These are phyloP conservation scores for Caenorhabditis tropicalis DNA, from an alignment of 1,140 invertebrate species.

Conservation along the genomic window DNA sequence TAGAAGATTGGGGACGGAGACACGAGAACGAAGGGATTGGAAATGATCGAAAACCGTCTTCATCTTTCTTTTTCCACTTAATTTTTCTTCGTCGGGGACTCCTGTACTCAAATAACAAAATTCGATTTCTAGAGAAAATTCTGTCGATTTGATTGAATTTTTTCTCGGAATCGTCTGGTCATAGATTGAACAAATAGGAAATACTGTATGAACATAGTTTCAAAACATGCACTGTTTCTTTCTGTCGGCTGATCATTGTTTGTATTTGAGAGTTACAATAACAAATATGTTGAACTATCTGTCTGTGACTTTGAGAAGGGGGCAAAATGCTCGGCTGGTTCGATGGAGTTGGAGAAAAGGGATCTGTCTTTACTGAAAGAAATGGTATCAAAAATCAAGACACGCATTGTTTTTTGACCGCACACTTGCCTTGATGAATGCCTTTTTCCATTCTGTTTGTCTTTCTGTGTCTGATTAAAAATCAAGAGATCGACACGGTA, in stretches of 20 bases:
- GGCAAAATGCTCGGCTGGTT: background rate
- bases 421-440: background rate
- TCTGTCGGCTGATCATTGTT: background rate
- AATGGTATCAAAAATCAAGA: background rate
- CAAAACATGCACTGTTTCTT: background rate
- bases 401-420: background rate
- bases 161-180: background rate
- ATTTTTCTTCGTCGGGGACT: background rate
- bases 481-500: background rate
- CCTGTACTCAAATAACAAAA: background rate
- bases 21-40: background rate
- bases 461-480: background rate
- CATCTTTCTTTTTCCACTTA: background rate
- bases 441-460: background rate
- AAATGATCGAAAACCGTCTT: conserved; percentile 21
- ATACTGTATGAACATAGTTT: background rate
- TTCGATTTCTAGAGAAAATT: background rate
- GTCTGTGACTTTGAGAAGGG: background rate
- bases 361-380: background rate
- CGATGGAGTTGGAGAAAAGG: background rate
- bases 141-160: background rate
- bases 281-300: too few relatives aligned
- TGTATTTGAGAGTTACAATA: background rate
- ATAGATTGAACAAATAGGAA: background rate
- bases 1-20: background rate